Conservation (phyloP, 2,888 invertebrate species). For the Dyspetes luteomarginatus region DNA sequence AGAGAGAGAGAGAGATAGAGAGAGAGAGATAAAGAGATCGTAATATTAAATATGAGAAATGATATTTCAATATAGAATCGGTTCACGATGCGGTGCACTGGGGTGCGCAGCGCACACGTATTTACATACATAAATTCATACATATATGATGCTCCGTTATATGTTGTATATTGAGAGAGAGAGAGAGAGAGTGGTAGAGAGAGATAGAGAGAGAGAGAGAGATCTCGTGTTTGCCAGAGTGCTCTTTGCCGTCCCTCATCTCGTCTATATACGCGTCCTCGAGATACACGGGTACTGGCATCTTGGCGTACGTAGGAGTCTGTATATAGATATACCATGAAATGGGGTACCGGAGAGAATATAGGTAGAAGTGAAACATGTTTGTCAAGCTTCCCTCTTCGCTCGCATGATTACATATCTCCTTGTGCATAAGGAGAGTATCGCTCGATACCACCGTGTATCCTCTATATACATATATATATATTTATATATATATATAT, state of each 20-base stretch:
- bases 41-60: slow-evolving; percentile 76
- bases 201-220: neutral
- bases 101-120: slow-evolving; percentile 24
- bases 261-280: slow-evolving; percentile 16
- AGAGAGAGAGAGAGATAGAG: slow-evolving; percentile 13
- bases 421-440: slow-evolving; percentile 37
- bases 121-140: slow-evolving; percentile 30
- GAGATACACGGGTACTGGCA: slow-evolving; percentile 46
- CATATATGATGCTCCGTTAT: neutral
- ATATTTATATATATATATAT: no score
- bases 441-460: neutral
- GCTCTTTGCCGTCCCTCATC: slow-evolving; percentile 39
- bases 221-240: slow-evolving; percentile 56
- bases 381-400: slow-evolving; percentile 56
- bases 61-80: slow-evolving; percentile 77
- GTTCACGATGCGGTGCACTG: slow-evolving; percentile 52
- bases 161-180: neutral
- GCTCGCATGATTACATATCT: slow-evolving; percentile 51
- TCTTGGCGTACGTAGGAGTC: slow-evolving; percentile 21
- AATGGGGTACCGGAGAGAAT: slow-evolving; percentile 22
- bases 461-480: neutral
- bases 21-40: slow-evolving; percentile 46
- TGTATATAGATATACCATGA: slow-evolving; percentile 18
- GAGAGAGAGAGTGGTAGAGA: neutral
- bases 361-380: slow-evolving; percentile 60